Evolutionary conservation across 53 echinoderm and acorn worm genomes (phyloP).

Genomic region (Actinopyga echinites): DNA sequence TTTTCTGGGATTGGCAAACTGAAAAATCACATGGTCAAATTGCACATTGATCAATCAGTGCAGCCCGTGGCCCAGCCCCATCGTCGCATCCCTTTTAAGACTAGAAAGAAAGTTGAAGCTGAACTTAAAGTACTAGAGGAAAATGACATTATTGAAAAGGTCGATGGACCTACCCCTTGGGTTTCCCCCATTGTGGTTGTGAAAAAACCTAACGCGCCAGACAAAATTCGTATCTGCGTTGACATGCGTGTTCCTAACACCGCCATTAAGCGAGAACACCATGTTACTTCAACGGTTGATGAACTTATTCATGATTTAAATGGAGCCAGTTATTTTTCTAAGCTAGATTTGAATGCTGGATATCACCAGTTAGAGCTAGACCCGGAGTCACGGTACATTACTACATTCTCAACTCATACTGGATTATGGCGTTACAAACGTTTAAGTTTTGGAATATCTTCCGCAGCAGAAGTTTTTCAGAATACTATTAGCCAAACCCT

Average conservation of each 20-base stretch:
- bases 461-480: constrained; percentile 67
- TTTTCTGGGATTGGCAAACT: constrained; percentile 2
- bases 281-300: constrained; percentile 59
- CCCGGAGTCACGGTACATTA: constrained; percentile 53
- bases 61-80: constrained; percentile 67
- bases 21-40: not conserved
- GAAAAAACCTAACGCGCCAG: constrained; percentile 42
- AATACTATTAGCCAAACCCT: constrained; percentile 55
- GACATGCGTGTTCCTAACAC: constrained; percentile 50
- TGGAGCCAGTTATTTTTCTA: constrained; percentile 50
- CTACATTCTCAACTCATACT: constrained; percentile 69
- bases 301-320: constrained; percentile 55
- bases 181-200: constrained; percentile 66
- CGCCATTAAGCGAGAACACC: constrained; percentile 61
- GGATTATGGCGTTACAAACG: constrained; percentile 60
- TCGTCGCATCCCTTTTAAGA: constrained; percentile 66
- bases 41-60: constrained; percentile 12
- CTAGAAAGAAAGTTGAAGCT: constrained; percentile 50
- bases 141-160: constrained; percentile 69
- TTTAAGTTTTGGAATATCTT: constrained; percentile 66
- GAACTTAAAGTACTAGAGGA: constrained; percentile 53
- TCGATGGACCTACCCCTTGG: constrained; percentile 61
- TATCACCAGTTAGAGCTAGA: constrained; percentile 60
- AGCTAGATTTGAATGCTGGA: constrained; percentile 57
- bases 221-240: constrained; percentile 43